phyloP scores from a whole-genome alignment of 2,113 vertebrate genomes.

The Psittacara wagleri region DNA sequence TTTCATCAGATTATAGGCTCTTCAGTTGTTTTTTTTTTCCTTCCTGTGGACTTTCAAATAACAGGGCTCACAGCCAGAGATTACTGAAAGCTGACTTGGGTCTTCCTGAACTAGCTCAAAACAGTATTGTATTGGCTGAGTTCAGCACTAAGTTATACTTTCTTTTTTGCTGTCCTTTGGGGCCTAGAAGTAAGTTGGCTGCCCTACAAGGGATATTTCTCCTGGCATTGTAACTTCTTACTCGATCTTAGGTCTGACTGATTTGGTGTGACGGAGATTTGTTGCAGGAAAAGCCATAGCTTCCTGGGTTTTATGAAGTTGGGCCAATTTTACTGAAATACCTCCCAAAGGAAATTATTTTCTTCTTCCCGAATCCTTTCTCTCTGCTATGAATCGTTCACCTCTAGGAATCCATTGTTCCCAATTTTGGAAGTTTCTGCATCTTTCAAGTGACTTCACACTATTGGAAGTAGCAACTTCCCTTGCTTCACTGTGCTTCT shows the following conservation, averaged over 20 bases:
- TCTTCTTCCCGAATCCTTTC: not conserved
- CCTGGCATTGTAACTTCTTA: not conserved
- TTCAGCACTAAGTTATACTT: not conserved
- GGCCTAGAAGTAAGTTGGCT: not conserved
- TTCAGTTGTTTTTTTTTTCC: not conserved
- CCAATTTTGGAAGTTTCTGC: not conserved
- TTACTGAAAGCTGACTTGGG: not conserved
- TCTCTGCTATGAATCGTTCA: not conserved
- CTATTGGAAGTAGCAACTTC: not conserved
- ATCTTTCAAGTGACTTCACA: not conserved
- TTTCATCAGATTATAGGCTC: not conserved
- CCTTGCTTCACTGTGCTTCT: not conserved
- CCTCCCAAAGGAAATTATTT: not conserved
- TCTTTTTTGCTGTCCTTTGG: not conserved
- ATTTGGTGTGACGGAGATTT: not conserved
- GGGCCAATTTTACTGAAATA: not conserved
- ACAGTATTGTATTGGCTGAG: not conserved
- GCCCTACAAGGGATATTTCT: not conserved
- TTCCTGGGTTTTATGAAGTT: constrained; percentile 11
- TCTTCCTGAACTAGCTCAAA: not conserved
- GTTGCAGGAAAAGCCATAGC: not conserved
- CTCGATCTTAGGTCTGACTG: not conserved
- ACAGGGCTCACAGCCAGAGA: not conserved
- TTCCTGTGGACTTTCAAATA: not conserved
- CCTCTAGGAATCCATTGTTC: not conserved